Percentiles rank a stretch among this genome's conserved stretches.
Conservation (phyloP, 2,797 vertebrate genomes). For the Coreius guichenoti region DNA sequence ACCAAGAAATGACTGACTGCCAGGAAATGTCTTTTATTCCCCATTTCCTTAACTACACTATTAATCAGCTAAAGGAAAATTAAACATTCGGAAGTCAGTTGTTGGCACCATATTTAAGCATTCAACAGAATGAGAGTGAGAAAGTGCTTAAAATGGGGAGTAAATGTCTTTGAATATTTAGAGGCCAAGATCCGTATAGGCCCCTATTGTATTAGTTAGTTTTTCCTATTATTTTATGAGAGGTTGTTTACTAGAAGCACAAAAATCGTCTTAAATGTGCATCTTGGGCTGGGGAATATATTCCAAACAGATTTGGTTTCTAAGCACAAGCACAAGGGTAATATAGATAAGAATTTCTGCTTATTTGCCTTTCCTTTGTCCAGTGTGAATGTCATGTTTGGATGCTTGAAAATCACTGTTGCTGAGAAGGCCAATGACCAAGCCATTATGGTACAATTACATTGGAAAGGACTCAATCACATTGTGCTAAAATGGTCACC, state of each 20-base stretch:
- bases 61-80: constrained; percentile 27
- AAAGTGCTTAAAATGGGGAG: background rate
- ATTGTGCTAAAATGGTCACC: constrained; percentile 8
- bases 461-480: constrained; percentile 23
- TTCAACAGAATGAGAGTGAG: background rate
- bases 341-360: background rate
- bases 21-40: constrained; percentile 1
- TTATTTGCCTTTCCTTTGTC: constrained; percentile 2
- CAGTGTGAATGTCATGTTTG: constrained; percentile 36
- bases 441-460: constrained; percentile 28
- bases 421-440: constrained; percentile 21
- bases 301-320: constrained; percentile 20
- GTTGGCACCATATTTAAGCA: background rate
- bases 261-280: constrained; percentile 15
- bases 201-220: constrained; percentile 5
- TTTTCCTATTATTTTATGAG: background rate
- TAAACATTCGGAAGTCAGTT: constrained; percentile 2
- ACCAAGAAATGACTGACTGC: background rate
- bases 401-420: constrained; percentile 19
- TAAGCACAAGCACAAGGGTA: constrained; percentile 17
- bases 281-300: background rate
- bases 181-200: background rate
- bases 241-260: constrained; percentile 5
- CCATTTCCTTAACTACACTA: constrained; percentile 16
- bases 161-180: constrained; percentile 28